Conservation (phyloP, 2,888 invertebrate genomes). For the Venusia cambrica region DNA sequence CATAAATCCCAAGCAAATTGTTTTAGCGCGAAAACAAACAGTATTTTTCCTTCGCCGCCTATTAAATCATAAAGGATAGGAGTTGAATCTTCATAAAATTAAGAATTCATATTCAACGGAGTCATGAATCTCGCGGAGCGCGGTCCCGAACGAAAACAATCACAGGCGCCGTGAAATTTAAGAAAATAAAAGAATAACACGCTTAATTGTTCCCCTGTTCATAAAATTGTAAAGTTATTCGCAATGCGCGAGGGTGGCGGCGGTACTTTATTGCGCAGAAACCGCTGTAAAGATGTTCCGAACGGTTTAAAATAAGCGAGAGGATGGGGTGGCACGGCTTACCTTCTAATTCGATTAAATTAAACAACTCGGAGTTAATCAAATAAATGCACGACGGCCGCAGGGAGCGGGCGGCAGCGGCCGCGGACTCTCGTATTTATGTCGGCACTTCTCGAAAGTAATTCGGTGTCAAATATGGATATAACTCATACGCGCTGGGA, state of each 20-base stretch:
- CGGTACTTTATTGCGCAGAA: conserved; percentile 77
- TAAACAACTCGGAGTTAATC: conserved; percentile 82
- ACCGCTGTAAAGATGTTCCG: conserved; percentile 80
- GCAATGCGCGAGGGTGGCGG: conserved; percentile 69
- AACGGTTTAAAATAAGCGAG: conserved; percentile 77
- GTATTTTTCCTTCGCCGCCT: conserved; percentile 34
- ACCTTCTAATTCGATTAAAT: conserved; percentile 80
- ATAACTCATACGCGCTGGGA: conserved; percentile 77
- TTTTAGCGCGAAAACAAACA: conserved; percentile 27
- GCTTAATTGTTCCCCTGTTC: conserved; percentile 80
- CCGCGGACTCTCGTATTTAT: conserved; percentile 64
- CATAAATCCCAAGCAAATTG: conserved; percentile 24
- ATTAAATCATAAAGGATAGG: conserved; percentile 60
- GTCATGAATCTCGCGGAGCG: conserved; percentile 62
- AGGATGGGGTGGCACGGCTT: conserved; percentile 52
- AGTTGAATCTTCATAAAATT: conserved; percentile 74
- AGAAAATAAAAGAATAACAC: conserved; percentile 73
- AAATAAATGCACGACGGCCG: conserved; percentile 78
- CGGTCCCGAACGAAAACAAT: conserved; percentile 67
- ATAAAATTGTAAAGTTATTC: conserved; percentile 80
- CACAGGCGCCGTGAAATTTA: conserved; percentile 65
- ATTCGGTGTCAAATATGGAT: conserved; percentile 81
- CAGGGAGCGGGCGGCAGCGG: conserved; percentile 38
- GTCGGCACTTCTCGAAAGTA: conserved; percentile 80
- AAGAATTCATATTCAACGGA: conserved; percentile 76